A percentile compares a stretch with the other conserved stretches of the same genome.
Conservation (phyloP, 2,797 vertebrate genomes). For the Ptychobarbus kaznakovi region DNA sequence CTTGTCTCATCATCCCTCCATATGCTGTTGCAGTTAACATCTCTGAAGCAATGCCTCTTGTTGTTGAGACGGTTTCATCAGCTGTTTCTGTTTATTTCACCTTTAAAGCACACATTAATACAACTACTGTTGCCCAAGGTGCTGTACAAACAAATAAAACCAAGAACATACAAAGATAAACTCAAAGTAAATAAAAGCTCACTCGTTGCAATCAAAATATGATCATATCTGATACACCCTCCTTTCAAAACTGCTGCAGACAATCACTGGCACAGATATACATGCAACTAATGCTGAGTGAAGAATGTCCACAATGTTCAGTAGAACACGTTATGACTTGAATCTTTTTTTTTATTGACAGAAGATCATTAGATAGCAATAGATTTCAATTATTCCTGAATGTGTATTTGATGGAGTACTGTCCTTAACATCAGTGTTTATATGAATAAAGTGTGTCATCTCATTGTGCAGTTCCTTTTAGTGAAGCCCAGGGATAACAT, state of each 20-base stretch:
- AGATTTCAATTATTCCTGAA: background rate
- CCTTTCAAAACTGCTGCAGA: background rate
- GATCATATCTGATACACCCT: background rate
- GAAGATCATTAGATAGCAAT: background rate
- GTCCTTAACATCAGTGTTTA: background rate
- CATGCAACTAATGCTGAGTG: background rate
- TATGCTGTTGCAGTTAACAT: conserved; percentile 30
- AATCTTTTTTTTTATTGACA: background rate
- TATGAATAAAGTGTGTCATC: background rate
- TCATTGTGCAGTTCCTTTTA: background rate
- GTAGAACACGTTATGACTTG: background rate
- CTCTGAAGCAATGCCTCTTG: conserved; percentile 18
- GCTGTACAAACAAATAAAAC: no score
- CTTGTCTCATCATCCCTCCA: conserved; percentile 43
- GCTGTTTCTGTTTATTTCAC: no score
- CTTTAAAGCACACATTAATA: no score
- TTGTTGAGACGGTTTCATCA: conserved; percentile 13
- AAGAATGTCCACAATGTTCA: background rate
- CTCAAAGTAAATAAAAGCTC: background rate
- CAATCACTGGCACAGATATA: background rate
- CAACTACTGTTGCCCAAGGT: no score
- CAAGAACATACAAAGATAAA: no score
- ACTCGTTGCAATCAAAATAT: background rate
- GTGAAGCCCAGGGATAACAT: background rate
- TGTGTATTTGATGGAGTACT: background rate